Conservation (phyloP, 1,140 invertebrate species). For the Arctopsyche grandis region DNA sequence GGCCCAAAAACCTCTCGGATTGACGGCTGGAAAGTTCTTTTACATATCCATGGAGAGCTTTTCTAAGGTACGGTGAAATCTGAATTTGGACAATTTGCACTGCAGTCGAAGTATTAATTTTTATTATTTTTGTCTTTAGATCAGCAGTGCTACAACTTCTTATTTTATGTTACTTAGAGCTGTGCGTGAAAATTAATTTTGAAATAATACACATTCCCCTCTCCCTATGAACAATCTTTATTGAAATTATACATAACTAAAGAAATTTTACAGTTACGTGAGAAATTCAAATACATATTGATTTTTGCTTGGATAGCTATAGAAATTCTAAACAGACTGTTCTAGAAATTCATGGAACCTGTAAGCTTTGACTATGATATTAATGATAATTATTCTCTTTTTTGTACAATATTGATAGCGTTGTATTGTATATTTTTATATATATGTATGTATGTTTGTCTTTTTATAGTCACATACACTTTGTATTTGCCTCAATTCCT, state of each 20-base stretch:
- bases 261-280: not conserved
- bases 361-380: too few relatives aligned
- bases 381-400: too few relatives aligned
- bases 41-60: conserved; percentile 45
- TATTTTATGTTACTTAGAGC: conserved; percentile 38
- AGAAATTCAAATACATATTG: not conserved
- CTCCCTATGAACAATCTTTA: not conserved
- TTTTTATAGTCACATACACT: too few relatives aligned
- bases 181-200: conserved; percentile 1
- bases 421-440: too few relatives aligned
- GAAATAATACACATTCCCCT: not conserved
- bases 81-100: too few relatives aligned
- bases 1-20: conserved; percentile 38
- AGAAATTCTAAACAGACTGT: too few relatives aligned
- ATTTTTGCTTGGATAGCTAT: not conserved
- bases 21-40: conserved; percentile 47
- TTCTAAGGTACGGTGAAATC: conserved; percentile 43
- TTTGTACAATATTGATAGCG: too few relatives aligned
- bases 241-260: not conserved
- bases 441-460: too few relatives aligned
- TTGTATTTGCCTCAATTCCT: too few relatives aligned
- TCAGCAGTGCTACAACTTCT: conserved; percentile 23
- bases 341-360: too few relatives aligned
- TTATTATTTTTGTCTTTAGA: conserved; percentile 31
- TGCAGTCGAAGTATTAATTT: not conserved